phyloP scores from a whole-genome alignment of 2,113 vertebrate species.

The Mesembrinibis cayennensis region DNA sequence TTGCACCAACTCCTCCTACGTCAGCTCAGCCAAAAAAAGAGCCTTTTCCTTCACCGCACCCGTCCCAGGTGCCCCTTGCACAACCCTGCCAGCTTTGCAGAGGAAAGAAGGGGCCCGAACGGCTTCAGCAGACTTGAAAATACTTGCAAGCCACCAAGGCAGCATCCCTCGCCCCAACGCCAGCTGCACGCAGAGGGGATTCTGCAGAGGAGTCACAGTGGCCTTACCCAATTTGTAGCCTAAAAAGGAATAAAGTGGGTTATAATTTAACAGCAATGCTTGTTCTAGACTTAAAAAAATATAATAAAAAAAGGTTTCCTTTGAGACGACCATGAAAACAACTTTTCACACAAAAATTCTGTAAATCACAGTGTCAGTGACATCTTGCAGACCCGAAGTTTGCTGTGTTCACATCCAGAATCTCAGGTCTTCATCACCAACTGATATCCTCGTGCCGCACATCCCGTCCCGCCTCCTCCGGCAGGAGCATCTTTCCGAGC shows the following conservation, averaged over 20 bases:
- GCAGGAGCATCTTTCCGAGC: background rate
- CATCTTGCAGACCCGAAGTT: fast-evolving
- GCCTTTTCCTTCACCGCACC: background rate
- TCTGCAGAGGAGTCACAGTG: background rate
- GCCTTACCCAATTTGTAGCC: background rate
- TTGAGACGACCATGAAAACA: background rate
- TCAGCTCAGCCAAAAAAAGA: background rate
- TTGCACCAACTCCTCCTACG: background rate
- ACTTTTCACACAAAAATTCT: background rate
- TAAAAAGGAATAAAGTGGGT: background rate
- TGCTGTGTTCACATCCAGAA: too few species aligned
- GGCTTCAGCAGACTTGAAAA: too few species aligned
- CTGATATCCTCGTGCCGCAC: background rate
- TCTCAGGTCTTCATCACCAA: fast-evolving
- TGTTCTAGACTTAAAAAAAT: background rate
- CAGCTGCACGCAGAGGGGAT: background rate
- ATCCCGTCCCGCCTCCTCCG: background rate
- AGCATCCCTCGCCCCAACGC: background rate
- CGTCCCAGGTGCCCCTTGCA: background rate
- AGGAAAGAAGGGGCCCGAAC: background rate
- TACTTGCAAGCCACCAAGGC: background rate
- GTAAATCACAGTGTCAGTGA: background rate
- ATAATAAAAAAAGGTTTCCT: background rate
- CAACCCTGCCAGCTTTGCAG: background rate
- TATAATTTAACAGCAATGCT: background rate